These are phyloP conservation scores for Serilophus lunatus DNA, from an alignment of 2,113 vertebrate species.

Conservation along the genomic window DNA sequence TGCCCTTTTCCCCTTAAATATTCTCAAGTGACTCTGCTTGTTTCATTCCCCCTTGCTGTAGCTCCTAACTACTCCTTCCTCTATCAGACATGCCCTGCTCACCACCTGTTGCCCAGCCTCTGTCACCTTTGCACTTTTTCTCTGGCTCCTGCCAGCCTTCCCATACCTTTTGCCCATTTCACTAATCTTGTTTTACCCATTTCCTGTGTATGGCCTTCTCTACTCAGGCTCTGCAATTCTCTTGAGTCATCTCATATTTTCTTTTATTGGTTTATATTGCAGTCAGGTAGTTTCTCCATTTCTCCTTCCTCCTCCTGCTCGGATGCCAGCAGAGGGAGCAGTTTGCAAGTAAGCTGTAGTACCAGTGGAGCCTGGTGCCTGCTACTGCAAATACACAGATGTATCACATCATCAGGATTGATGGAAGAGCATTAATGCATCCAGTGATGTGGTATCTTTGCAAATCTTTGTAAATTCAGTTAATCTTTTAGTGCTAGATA, in stretches of 20 bases:
- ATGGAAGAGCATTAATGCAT: not conserved
- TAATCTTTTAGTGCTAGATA: not conserved
- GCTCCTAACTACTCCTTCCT: not conserved
- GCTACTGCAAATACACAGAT: fast-evolving
- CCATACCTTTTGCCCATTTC: not conserved
- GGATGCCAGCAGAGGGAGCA: constrained; percentile 28
- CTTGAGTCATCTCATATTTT: not conserved
- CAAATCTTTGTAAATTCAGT: not conserved
- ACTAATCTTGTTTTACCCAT: not conserved
- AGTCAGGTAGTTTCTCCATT: not conserved
- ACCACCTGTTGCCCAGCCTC: not conserved
- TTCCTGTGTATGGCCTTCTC: not conserved
- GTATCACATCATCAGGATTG: not conserved
- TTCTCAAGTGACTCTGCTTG: not conserved
- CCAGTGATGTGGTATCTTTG: not conserved
- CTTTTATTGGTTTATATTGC: not conserved
- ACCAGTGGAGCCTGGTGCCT: not conserved
- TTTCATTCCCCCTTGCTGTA: not conserved
- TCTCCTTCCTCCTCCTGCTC: not conserved
- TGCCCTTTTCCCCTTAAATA: not conserved
- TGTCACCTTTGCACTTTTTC: not conserved
- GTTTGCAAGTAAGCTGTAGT: not conserved
- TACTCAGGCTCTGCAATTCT: not conserved
- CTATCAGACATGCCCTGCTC: not conserved
- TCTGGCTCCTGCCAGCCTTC: not conserved